A percentile compares a stretch with the other conserved stretches of the same genome.
Evolutionary conservation across 2,797 vertebrate genomes (phyloP).

Genomic region (Hippopotamyrus pictus): DNA sequence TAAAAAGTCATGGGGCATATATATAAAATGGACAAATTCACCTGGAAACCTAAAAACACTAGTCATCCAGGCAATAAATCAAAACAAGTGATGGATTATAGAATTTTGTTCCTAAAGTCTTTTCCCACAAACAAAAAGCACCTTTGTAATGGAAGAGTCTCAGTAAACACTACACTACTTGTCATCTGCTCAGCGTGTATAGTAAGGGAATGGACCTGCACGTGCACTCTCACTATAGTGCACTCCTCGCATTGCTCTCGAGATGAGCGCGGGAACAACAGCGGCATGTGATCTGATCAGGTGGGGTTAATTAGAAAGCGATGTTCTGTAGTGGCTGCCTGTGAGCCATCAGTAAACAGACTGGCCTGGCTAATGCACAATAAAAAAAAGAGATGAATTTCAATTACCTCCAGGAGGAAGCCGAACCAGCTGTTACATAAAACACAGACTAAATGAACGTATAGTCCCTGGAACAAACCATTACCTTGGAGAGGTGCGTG

Average conservation of each 20-base stretch:
- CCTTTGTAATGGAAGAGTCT: conserved; percentile 64
- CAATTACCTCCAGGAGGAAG: conserved; percentile 61
- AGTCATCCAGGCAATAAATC: background rate
- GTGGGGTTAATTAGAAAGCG: conserved; percentile 74
- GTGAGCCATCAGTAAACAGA: conserved; percentile 70
- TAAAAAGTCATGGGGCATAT: background rate
- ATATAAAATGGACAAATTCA: background rate
- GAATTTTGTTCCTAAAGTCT: conserved; percentile 19
- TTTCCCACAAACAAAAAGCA: conserved; percentile 34
- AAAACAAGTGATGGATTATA: background rate
- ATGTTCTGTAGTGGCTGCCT: conserved; percentile 72
- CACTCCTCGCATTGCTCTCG: conserved; percentile 7
- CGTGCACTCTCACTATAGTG: background rate
- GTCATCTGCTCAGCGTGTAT: conserved; percentile 56
- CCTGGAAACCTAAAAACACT: background rate
- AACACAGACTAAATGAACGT: background rate
- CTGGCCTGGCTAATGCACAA: conserved; percentile 66
- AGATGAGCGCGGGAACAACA: conserved; percentile 11
- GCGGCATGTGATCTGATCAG: conserved; percentile 62
- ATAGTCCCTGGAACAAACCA: background rate
- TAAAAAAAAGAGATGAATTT: conserved; percentile 62
- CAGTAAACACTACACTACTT: conserved; percentile 70
- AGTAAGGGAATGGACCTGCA: conserved; percentile 28
- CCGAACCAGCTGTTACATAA: conserved; percentile 4
- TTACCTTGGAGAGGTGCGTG: background rate